phyloP scores from a whole-genome alignment of 2,888 invertebrate genomes.

The Thyatira batis region DNA sequence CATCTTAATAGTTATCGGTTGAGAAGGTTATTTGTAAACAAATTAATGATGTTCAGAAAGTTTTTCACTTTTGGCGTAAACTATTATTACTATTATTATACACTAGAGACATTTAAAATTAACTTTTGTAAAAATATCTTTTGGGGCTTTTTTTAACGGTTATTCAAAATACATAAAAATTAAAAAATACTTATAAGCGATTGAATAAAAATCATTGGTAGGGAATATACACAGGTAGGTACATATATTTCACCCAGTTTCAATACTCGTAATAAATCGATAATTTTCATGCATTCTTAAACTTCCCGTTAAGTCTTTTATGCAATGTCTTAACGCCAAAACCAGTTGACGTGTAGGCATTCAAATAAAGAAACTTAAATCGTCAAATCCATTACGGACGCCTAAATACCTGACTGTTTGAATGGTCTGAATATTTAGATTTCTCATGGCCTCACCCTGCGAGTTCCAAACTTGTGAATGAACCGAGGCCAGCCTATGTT shows the following conservation, averaged over 20 bases:
- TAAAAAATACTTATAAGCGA: too few species aligned
- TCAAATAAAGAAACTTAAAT: not conserved
- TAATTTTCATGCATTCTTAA: too few species aligned
- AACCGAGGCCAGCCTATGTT: slow-evolving; percentile 28
- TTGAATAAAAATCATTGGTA: too few species aligned
- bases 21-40: slow-evolving; percentile 35
- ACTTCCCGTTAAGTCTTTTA: not conserved
- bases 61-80: slow-evolving; percentile 13
- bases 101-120: not conserved
- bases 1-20: slow-evolving; percentile 23
- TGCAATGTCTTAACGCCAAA: not conserved
- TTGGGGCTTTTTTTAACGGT: too few species aligned
- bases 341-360: not conserved
- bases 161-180: too few species aligned
- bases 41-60: slow-evolving; percentile 18
- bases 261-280: too few species aligned
- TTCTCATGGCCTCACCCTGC: not conserved
- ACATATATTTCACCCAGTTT: too few species aligned
- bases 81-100: slow-evolving; percentile 5
- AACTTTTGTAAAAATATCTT: not conserved
- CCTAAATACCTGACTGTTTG: not conserved
- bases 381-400: not conserved
- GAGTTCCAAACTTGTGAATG: slow-evolving; percentile 28
- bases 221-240: too few species aligned
- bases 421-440: not conserved